Evolutionary conservation across 2,888 invertebrate species (phyloP).

Genomic region (Parapristionchus giblindavisi): DNA sequence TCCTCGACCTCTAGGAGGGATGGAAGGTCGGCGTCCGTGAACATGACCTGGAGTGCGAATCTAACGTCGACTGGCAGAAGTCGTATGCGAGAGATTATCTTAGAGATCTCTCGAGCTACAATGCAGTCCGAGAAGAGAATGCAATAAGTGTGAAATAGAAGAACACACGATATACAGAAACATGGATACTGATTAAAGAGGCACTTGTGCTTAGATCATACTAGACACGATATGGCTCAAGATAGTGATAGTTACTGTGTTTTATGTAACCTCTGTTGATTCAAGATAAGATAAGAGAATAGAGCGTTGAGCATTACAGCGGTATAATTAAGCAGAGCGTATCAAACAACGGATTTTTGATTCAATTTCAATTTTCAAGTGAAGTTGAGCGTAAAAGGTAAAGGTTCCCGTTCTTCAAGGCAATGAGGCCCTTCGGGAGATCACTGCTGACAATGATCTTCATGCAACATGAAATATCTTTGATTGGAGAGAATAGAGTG

Average conservation of each 20-base stretch:
- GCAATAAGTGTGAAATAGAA: background rate
- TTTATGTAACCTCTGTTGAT: background rate
- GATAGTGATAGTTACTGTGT: background rate
- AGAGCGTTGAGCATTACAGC: background rate
- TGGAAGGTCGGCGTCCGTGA: constrained; percentile 13
- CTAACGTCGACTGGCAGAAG: too few relatives aligned
- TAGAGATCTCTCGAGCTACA: too few relatives aligned
- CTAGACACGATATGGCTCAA: background rate
- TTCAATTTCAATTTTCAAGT: too few relatives aligned
- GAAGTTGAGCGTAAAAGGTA: too few relatives aligned
- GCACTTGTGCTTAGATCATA: background rate
- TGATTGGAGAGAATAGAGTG: too few relatives aligned
- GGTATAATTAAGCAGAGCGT: too few relatives aligned
- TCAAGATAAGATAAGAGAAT: background rate
- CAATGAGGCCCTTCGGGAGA: too few relatives aligned
- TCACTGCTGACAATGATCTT: too few relatives aligned
- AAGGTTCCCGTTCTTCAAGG: too few relatives aligned
- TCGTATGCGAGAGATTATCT: too few relatives aligned
- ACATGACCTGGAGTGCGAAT: background rate
- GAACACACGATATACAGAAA: background rate
- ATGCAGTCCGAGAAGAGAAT: background rate
- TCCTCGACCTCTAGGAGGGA: constrained; percentile 16
- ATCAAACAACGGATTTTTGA: too few relatives aligned
- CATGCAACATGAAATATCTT: too few relatives aligned
- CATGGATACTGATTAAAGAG: background rate